Percentiles rank a stretch among this genome's conserved stretches.
These are phyloP conservation scores for Habroteleia sp. DNA, from an alignment of 2,888 invertebrate genomes.

Conservation along the genomic window DNA sequence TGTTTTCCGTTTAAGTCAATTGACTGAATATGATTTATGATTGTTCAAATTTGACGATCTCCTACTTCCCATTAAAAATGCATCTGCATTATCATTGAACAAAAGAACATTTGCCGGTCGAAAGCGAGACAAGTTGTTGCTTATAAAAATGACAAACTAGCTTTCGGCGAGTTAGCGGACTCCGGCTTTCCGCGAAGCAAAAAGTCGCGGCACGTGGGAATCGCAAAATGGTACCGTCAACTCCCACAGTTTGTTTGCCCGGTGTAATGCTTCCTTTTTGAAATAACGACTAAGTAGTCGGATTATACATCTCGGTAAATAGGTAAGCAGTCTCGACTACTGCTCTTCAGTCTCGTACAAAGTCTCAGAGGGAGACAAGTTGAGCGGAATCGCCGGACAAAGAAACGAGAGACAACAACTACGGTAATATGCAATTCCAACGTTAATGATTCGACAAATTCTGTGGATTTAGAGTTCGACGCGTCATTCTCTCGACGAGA, in stretches of 20 bases:
- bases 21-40: too few species aligned
- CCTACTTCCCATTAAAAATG: too few species aligned
- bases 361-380: conserved; percentile 34
- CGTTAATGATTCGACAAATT: conserved; percentile 55
- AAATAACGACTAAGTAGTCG: conserved; percentile 71
- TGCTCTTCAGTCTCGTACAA: conserved; percentile 56
- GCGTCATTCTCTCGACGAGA: conserved; percentile 12
- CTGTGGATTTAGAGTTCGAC: conserved; percentile 31
- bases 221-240: conserved; percentile 69
- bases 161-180: conserved; percentile 19
- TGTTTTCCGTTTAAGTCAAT: too few species aligned
- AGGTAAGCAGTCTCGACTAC: conserved; percentile 71
- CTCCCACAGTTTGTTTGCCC: conserved; percentile 57
- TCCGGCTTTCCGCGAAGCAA: conserved; percentile 67
- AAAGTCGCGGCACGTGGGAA: conserved; percentile 76
- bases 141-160: conserved; percentile 66
- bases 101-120: too few species aligned
- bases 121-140: conserved; percentile 69
- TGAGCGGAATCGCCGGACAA: conserved; percentile 28
- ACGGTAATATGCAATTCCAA: conserved; percentile 57
- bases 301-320: conserved; percentile 72
- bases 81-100: too few species aligned
- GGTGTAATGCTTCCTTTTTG: conserved; percentile 67
- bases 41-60: too few species aligned
- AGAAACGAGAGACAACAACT: conserved; percentile 46